Base-by-base conservation (phyloP, 2,888 invertebrate species). In the Catocala fraxini region DNA sequence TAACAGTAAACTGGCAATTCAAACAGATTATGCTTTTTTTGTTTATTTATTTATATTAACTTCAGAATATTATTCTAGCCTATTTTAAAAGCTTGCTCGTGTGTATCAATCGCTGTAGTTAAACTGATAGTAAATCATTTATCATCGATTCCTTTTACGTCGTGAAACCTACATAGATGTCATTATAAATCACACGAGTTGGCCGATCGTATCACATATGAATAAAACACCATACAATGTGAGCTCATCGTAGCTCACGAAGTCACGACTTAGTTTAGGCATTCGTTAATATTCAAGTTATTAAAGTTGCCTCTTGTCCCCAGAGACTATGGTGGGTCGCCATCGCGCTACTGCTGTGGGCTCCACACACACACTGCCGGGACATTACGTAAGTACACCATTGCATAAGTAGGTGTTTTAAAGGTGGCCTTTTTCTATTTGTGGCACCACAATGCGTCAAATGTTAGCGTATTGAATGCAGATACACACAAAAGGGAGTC, bases 261-360 rank as follows among this genome's bases (percentile, higher is more conserved):
- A 68, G 61, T 75, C 77, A 75, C 75, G 77, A 74, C 70, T 71
- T 56, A 48, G 56, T 68, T 68, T 15, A 61, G 13, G 34, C 56
- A 12, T 62, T 57, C 55, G 60, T 67, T 65, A 76, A 59, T 80
- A 73, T 70, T 66, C 64, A 57, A 70, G 70, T 75, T 74, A 72
- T 60, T 78, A 69, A 73, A 71, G 66, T 71, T 71, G 61, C 47
- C 52, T 51, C 62, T 62, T 80, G 71, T 84, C 87, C 84, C 75
- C 92, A 93, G 93, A 90, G 90, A 79, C 65, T 89, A 70, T 89
- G 88, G 86, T 91, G 89, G 84, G 77, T 88, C 75, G 85, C 84
- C 61, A 78, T 85, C 58, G 85, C 85, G 56, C 70, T 92, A 65
- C 78, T 93, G 59, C 70, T 90, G 64, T 87, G 89, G 84, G 77